A percentile compares a stretch with the other conserved stretches of the same genome.
Conservation (phyloP, 2,113 vertebrate species). For the Megaleporinus macrocephalus region DNA sequence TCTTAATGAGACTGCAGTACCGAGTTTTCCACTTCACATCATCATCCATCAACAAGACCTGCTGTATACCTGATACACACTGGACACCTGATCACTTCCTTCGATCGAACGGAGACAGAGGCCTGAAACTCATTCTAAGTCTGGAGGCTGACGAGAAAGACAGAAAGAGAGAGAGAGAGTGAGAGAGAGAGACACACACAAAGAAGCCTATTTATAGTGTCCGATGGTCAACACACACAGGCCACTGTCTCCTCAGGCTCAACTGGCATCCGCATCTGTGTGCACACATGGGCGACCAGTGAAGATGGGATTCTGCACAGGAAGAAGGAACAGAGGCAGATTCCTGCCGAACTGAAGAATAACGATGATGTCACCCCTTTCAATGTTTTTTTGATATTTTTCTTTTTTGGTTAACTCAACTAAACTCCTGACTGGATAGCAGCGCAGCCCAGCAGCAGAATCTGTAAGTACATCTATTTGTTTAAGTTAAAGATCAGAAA, state of each 20-base stretch:
- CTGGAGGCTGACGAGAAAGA: neutral
- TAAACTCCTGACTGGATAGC: neutral
- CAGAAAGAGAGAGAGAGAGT: slow-evolving; percentile 20
- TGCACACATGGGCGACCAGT: neutral
- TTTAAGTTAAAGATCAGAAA: neutral
- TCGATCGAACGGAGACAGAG: slow-evolving; percentile 16
- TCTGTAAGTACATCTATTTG: slow-evolving; percentile 10
- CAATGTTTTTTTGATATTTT: neutral
- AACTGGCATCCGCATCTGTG: slow-evolving; percentile 8
- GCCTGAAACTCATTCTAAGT: slow-evolving; percentile 21
- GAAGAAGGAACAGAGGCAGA: neutral
- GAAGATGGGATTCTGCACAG: neutral
- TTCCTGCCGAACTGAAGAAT: neutral
- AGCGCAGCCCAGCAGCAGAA: neutral
- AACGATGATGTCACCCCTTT: neutral
- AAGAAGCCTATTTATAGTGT: slow-evolving; percentile 18
- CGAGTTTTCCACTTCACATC: neutral
- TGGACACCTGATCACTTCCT: slow-evolving; percentile 19
- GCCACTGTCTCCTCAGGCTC: slow-evolving; percentile 22
- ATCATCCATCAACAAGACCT: neutral
- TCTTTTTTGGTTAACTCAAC: too few relatives aligned
- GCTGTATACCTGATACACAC: slow-evolving; percentile 9
- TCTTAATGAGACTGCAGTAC: too few relatives aligned
- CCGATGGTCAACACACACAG: neutral
- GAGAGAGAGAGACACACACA: slow-evolving; percentile 8